Evolutionary conservation across 2,113 vertebrate genomes (phyloP).

Genomic region (Grammomys surdaster): DNA sequence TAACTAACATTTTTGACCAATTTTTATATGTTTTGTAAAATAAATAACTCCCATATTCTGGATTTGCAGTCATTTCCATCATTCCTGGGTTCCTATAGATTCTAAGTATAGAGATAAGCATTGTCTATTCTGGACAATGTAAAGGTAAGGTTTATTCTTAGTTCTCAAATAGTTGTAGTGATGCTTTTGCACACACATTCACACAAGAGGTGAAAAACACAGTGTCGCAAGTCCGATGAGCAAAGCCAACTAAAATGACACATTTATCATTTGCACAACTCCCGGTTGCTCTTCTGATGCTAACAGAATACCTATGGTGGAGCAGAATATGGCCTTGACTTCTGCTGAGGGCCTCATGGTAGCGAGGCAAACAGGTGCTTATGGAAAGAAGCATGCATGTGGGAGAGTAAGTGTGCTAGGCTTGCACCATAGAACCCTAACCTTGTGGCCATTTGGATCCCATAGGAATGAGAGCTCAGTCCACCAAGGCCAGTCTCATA

Average conservation of each 20-base stretch:
- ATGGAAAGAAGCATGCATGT: neutral
- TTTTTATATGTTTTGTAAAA: neutral
- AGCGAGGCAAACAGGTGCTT: neutral
- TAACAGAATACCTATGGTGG: neutral
- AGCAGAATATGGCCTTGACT: neutral
- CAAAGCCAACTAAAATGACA: neutral
- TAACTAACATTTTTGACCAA: neutral
- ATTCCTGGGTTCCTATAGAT: neutral
- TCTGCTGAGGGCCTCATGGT: neutral
- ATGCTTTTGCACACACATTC: neutral
- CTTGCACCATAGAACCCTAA: neutral
- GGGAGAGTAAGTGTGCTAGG: no score
- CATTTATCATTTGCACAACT: neutral
- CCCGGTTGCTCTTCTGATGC: neutral
- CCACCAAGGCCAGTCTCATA: no score
- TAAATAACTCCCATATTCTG: neutral
- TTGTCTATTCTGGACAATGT: neutral
- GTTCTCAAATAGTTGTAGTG: neutral
- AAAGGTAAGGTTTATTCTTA: neutral
- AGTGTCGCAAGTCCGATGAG: neutral
- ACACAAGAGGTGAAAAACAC: neutral
- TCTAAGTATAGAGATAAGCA: neutral
- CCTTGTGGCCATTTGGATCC: neutral
- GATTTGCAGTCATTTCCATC: neutral
- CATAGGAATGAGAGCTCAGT: neutral